These are phyloP conservation scores for Helogale parvula DNA, from an alignment of 2,113 vertebrate species.

Conservation along the genomic window DNA sequence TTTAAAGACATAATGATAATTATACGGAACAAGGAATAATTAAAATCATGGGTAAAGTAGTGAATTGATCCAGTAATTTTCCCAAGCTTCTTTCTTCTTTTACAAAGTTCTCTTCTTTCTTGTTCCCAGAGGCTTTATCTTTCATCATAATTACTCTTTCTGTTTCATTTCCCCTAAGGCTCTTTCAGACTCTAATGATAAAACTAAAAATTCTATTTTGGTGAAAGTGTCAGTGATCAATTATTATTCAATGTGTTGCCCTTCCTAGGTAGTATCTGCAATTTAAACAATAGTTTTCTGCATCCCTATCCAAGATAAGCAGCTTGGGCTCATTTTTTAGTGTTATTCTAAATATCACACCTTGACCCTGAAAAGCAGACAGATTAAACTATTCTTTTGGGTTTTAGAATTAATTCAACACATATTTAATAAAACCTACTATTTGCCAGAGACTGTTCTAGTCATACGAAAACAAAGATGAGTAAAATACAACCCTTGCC, in stretches of 20 bases:
- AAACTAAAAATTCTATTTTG: conserved; percentile 13
- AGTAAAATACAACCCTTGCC: neutral
- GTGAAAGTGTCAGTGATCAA: neutral
- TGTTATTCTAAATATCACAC: neutral
- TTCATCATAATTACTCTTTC: neutral
- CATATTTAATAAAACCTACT: neutral
- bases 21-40: neutral
- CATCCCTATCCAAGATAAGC: neutral
- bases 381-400: neutral
- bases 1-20: neutral
- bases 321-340: neutral
- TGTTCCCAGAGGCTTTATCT: neutral
- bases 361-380: neutral
- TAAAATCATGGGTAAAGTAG: neutral
- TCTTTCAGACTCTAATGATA: neutral
- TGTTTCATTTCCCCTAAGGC: neutral
- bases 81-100: neutral
- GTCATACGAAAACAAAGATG: neutral
- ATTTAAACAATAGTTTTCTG: conserved; percentile 23
- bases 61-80: neutral
- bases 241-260: neutral
- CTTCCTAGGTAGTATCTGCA: neutral
- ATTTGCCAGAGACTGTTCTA: neutral
- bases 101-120: neutral
- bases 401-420: conserved; percentile 5